A percentile compares a stretch with the other conserved stretches of the same genome.
phyloP scores from a whole-genome alignment of 2,888 invertebrate genomes.

The Apotomis turbidana region DNA sequence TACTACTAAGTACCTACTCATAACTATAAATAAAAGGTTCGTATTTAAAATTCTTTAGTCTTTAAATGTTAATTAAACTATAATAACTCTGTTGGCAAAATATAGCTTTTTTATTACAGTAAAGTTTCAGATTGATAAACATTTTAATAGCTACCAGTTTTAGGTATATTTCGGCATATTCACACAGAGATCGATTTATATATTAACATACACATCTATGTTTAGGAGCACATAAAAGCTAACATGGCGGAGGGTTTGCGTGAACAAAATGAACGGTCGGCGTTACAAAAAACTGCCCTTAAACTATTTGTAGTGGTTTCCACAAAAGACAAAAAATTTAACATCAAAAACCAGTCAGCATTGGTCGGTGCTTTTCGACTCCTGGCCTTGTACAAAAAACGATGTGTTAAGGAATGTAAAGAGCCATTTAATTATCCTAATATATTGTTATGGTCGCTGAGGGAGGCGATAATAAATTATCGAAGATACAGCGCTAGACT shows the following conservation, averaged over 20 bases:
- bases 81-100: background rate
- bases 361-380: slow-evolving; percentile 81
- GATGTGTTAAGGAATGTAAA: slow-evolving; percentile 83
- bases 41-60: background rate
- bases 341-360: slow-evolving; percentile 80
- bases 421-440: slow-evolving; percentile 84
- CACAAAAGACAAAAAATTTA: slow-evolving; percentile 74
- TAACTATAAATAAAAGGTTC: too few relatives aligned
- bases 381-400: slow-evolving; percentile 78
- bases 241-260: slow-evolving; percentile 59
- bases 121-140: background rate
- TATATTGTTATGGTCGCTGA: slow-evolving; percentile 81
- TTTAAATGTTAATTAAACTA: background rate
- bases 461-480: slow-evolving; percentile 80
- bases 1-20: too few relatives aligned
- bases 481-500: slow-evolving; percentile 59
- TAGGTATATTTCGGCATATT: slow-evolving; percentile 45
- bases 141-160: background rate
- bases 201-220: slow-evolving; percentile 22
- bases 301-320: slow-evolving; percentile 82
- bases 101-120: background rate
- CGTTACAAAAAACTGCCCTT: slow-evolving; percentile 75
- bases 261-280: slow-evolving; percentile 73
- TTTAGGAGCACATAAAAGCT: slow-evolving; percentile 44
- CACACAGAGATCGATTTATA: slow-evolving; percentile 45